Base-by-base conservation (phyloP, 2,888 invertebrate genomes). In the Metallyticus violacea region DNA sequence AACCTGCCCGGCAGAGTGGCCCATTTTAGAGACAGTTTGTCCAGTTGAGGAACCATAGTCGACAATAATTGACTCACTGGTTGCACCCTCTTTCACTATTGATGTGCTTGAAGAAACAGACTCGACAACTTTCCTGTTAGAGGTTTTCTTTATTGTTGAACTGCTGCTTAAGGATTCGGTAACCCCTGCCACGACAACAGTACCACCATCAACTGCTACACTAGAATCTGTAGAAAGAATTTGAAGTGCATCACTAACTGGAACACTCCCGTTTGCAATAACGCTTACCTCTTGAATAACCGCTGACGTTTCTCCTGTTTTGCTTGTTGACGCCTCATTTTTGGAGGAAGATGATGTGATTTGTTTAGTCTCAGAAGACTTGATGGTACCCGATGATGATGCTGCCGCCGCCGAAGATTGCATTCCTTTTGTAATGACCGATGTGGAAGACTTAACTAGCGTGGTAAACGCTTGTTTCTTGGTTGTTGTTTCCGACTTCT, bases 401-500 rank as follows among this genome's bases (percentile, higher is more conserved):
- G 86, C 62, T 83, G 62, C 82, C 26, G 40, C 30, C n/a, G 27
- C 29, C 77, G 77, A 83, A 27, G 83, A 83, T 77, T 83, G 77
- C 77, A 77, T 83, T 3, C 83, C 83, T 77, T 83, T 83, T 9
- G 83, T 83, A n/a, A 83, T 77, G 7, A 81, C 77, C 7, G 85
- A 82, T 29, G 81, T 29, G 25, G 87, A 82, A 7, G 88, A 88
- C 76, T 88, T 88, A 28, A 87, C 86, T 7, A 88, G n/a, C 5
- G 88, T 88, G 9, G 86, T 86, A 79, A 87, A 87, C 7, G 88
- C 62, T 30, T 88, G 87, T 26, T 87, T 88, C 79, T 88, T 86
- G 40, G 81, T 82, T 7, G 88, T 82, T 26, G 40, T 81, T 27
- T 85, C 85, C 9, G 85, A 84, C 9, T 78, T 85, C 7, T 78